Percentiles rank a stretch among this genome's conserved stretches.
Conservation (phyloP, 2,113 vertebrate species). For the Colossoma macropomum region DNA sequence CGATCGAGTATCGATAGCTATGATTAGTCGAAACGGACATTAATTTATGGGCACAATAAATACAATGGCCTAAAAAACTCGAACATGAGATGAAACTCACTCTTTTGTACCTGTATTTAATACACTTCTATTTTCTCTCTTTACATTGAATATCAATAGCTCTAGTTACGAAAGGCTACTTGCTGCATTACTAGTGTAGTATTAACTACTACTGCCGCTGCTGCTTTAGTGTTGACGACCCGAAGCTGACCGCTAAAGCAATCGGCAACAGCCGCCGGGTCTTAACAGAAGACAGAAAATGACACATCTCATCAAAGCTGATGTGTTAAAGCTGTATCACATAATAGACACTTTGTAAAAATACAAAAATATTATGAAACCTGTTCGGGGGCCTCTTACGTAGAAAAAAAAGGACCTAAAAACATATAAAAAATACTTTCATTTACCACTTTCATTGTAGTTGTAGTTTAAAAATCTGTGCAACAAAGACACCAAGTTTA, state of each 20-base stretch:
- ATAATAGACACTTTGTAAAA: constrained; percentile 45
- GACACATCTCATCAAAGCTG: constrained; percentile 13
- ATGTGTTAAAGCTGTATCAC: constrained; percentile 51
- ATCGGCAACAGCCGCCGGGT: constrained; percentile 10
- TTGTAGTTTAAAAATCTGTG: constrained; percentile 48
- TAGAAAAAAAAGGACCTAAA: constrained; percentile 36
- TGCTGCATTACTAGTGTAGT: constrained; percentile 8
- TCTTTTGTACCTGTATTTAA: constrained; percentile 21
- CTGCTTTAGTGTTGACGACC: constrained; percentile 39
- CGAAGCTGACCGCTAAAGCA: constrained; percentile 10
- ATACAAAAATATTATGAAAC: constrained; percentile 27
- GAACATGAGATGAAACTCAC: not conserved
- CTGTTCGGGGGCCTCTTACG: constrained; percentile 9
- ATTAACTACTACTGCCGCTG: not conserved
- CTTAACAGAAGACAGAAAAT: not conserved
- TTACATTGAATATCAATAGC: constrained; percentile 26
- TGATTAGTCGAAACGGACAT: not conserved
- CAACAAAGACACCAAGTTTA: constrained; percentile 28
- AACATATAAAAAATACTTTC: constrained; percentile 55
- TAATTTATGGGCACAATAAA: constrained; percentile 22
- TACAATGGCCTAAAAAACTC: constrained; percentile 10
- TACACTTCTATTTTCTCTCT: not conserved
- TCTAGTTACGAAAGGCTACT: constrained; percentile 17
- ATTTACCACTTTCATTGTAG: constrained; percentile 24
- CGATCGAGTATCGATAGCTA: not conserved